phyloP scores from a whole-genome alignment of 2,113 vertebrate genomes.

The Lepus timidus region DNA sequence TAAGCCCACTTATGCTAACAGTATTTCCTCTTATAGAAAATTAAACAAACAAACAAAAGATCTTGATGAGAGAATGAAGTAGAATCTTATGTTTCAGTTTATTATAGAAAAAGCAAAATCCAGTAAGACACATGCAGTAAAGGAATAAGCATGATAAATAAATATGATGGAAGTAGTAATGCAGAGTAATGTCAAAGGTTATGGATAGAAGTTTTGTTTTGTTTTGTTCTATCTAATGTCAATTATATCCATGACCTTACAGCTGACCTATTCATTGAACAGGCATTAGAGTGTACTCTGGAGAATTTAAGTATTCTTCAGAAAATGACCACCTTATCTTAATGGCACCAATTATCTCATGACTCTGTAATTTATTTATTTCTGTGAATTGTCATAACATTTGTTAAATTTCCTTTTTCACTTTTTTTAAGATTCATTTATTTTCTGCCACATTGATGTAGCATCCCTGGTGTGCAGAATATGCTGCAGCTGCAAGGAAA shows the following conservation, averaged over 20 bases:
- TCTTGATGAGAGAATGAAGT: slow-evolving; percentile 48
- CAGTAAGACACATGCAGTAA: background rate
- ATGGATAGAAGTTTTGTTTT: background rate
- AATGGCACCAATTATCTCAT: background rate
- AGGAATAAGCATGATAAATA: background rate
- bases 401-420: background rate
- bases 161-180: background rate
- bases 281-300: background rate
- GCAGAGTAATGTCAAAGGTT: background rate
- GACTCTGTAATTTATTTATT: background rate
- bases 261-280: background rate
- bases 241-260: background rate
- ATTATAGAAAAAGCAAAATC: slow-evolving; percentile 13
- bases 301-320: background rate
- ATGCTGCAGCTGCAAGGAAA: background rate
- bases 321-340: background rate
- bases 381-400: background rate
- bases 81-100: slow-evolving; percentile 38
- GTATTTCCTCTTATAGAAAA: slow-evolving; percentile 66
- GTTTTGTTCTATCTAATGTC: background rate
- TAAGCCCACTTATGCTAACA: slow-evolving; percentile 39
- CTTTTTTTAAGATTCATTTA: background rate
- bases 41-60: slow-evolving; percentile 66
- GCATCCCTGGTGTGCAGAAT: background rate
- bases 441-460: background rate